phyloP scores from a whole-genome alignment of 2,113 vertebrate genomes.

The Aptenodytes patagonicus region DNA sequence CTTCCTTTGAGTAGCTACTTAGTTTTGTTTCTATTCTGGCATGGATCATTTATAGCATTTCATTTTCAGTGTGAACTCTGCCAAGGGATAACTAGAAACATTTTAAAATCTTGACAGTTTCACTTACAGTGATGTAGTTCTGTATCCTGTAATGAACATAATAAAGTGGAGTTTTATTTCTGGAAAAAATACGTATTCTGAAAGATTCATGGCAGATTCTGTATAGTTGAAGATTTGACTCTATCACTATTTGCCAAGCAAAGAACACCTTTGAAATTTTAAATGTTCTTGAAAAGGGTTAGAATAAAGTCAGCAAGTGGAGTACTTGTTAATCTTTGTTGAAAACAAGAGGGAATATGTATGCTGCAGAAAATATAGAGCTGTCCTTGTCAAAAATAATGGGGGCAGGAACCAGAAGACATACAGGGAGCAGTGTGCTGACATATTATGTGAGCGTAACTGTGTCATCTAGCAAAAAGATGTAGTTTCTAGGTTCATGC shows the following conservation, averaged over 20 bases:
- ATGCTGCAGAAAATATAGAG: not conserved
- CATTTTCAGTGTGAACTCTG: not conserved
- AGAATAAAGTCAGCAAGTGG: not conserved
- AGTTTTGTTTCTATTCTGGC: not conserved
- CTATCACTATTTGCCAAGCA: not conserved
- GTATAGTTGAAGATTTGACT: not conserved
- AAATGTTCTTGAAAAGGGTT: not conserved
- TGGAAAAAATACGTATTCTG: not conserved
- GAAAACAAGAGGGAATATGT: not conserved
- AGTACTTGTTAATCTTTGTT: not conserved
- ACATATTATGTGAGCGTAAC: rapidly evolving
- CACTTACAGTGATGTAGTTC: not conserved
- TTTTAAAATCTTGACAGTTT: not conserved
- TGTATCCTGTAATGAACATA: not conserved
- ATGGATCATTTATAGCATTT: not conserved
- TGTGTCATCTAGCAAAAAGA: not conserved
- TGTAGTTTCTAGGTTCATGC: not conserved
- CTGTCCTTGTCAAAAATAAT: not conserved
- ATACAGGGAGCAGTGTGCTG: not conserved
- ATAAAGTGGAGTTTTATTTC: not conserved
- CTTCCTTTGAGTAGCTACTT: not conserved
- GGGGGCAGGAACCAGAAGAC: not conserved
- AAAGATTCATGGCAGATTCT: not conserved
- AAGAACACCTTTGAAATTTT: not conserved
- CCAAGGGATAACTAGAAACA: not conserved